Conservation (phyloP, 1,140 invertebrate species). For the Drosophila athabasca region DNA sequence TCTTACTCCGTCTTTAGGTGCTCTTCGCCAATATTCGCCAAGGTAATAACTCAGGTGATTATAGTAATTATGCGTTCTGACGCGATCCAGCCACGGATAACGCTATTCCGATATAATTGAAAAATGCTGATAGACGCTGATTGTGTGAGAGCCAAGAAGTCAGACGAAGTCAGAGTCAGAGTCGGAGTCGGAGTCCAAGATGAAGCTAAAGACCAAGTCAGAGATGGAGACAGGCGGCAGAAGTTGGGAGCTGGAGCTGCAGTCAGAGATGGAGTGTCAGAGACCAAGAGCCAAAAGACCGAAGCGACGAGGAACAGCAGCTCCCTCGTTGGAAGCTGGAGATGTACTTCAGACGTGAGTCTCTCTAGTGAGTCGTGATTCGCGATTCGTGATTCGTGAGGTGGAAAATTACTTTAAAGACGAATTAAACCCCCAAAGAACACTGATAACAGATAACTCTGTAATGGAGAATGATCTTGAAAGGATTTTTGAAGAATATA, state of each 20-base stretch:
- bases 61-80: slow-evolving; percentile 84
- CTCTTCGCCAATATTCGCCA: slow-evolving; percentile 81
- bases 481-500: too few species aligned
- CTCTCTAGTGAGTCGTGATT: too few species aligned
- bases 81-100: slow-evolving; percentile 83
- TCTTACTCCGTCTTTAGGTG: slow-evolving; percentile 46
- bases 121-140: slow-evolving; percentile 84
- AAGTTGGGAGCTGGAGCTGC: slow-evolving; percentile 2
- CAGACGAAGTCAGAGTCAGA: slow-evolving; percentile 10
- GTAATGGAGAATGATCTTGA: too few species aligned
- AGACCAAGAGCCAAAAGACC: too few species aligned
- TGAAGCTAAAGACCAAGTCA: slow-evolving; percentile 6
- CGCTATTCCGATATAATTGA: slow-evolving; percentile 84
- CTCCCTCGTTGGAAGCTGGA: too few species aligned
- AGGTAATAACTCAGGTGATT: slow-evolving; percentile 84
- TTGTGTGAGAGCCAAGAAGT: slow-evolving; percentile 64
- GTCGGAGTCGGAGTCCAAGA: slow-evolving; percentile 15
- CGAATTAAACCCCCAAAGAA: too few species aligned
- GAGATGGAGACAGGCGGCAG: not conserved
- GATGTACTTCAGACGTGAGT: too few species aligned
- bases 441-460: too few species aligned
- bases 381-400: too few species aligned
- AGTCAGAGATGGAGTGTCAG: not conserved
- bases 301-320: too few species aligned
- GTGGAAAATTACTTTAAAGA: too few species aligned